Conservation (phyloP, 1,140 invertebrate genomes). For the Myzus persicae region DNA sequence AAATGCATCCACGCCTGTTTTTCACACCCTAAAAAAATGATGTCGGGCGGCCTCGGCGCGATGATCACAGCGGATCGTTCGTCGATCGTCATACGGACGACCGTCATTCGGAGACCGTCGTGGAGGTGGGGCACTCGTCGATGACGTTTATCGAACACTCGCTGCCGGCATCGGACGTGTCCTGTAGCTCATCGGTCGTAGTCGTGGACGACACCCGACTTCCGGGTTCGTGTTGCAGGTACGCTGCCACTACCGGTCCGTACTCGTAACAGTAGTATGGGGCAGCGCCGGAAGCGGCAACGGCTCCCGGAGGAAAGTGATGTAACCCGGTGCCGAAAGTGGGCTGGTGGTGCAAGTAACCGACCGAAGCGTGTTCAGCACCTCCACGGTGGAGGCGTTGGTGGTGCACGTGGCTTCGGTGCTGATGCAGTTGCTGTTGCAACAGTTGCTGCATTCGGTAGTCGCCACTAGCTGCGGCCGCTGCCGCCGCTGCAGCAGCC, state of each 20-base stretch:
- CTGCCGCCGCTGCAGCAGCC: background rate
- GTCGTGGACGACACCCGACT: constrained; percentile 46
- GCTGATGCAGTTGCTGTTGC: constrained; percentile 39
- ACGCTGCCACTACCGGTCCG: background rate
- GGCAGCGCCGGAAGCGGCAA: background rate
- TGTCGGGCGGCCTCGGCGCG: too few relatives aligned
- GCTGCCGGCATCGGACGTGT: constrained; percentile 37
- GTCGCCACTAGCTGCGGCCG: background rate
- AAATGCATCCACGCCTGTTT: background rate
- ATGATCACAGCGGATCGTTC: background rate
- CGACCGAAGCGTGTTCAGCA: background rate
- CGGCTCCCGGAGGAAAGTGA: background rate
- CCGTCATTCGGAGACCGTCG: constrained; percentile 30
- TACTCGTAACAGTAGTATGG: constrained; percentile 30
- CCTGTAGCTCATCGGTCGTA: background rate
- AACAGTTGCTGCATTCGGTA: constrained; percentile 11
- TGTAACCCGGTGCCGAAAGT: background rate
- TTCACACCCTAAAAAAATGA: background rate
- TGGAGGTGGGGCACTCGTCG: constrained; percentile 52
- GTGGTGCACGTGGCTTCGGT: background rate
- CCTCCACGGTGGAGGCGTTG: background rate
- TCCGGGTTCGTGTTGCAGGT: background rate
- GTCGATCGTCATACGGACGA: background rate
- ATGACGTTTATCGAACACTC: constrained; percentile 38
- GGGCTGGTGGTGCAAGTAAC: background rate